Evolutionary conservation across 2,888 invertebrate species (phyloP), one percentile per base, ranked within the genome.

Genomic region (Noctuana brunneofusca): DNA sequence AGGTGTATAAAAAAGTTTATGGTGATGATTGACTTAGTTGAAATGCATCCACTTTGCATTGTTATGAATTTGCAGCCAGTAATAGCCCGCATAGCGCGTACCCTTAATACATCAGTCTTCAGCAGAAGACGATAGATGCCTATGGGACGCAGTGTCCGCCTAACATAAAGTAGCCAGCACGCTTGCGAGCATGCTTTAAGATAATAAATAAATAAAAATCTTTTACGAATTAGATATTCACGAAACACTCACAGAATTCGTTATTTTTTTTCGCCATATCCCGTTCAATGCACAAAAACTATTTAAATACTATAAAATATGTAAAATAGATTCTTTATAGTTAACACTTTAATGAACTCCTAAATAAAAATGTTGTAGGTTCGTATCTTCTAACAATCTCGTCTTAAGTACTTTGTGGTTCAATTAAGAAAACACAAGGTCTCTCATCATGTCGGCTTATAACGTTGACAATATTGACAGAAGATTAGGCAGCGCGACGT

Each of bases 161-260:
- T 4, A 35, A 35, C 35, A 35, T 0, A 35, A 35, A 35, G n/a
- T 35, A n/a, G 5, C 35, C 35, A 12, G 12, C 32, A 35, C n/a
- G 35, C 35, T 35, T 35, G 3, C n/a, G 12, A n/a, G 35, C 35
- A n/a, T 35, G 35, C 35, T 35, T 0, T n/a, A n/a, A n/a, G 3
- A 35, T n/a, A n/a, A n/a, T 4, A 35, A 35, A 35, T 35, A 35
- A 35, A 35, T 12, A 35, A n/a, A 35, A n/a, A n/a, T 4, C 3
- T 35, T 5, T 3, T 35, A 35, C n/a, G 16, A 20, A 11, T 8
- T 12, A 32, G 2, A 8, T 32, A 9, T 8, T 8, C 9, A 14
- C n/a, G 2, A n/a, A 38, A 22, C 73, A 89, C 90, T 90, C 73
- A 91, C 90, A 91, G 69, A 91, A 91, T 59, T 88, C 80, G 71